Evolutionary conservation across 2,888 invertebrate species (phyloP).

Genomic region (Synergus japonicus): DNA sequence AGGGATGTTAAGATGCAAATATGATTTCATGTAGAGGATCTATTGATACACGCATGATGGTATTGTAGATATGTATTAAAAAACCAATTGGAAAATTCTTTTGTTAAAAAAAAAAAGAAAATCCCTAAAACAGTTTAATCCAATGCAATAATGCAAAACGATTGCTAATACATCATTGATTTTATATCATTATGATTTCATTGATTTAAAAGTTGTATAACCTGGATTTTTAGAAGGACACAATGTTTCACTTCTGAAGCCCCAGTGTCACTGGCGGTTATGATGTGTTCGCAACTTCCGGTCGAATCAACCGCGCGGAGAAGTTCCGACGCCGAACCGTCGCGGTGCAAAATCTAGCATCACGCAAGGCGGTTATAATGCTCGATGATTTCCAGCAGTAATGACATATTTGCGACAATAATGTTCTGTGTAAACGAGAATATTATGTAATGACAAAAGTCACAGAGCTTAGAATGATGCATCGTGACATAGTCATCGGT

Average conservation of each 20-base stretch:
- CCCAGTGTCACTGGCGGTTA: constrained; percentile 53
- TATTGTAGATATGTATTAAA: background rate
- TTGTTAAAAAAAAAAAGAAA: too few relatives aligned
- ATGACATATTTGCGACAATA: constrained; percentile 72
- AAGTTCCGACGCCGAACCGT: constrained; percentile 50
- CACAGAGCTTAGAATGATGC: constrained; percentile 39
- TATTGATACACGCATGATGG: background rate
- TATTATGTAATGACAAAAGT: constrained; percentile 67
- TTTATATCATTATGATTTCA: too few relatives aligned
- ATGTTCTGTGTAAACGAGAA: constrained; percentile 71
- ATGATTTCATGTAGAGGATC: background rate
- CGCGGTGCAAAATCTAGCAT: constrained; percentile 63
- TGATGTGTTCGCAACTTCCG: constrained; percentile 66
- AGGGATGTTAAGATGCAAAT: constrained; percentile 40
- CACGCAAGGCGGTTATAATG: constrained; percentile 64
- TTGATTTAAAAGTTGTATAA: background rate
- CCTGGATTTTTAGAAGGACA: background rate
- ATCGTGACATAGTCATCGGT: constrained; percentile 5
- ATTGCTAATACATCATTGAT: too few relatives aligned
- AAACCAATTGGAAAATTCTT: too few relatives aligned
- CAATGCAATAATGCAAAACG: too few relatives aligned
- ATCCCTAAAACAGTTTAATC: too few relatives aligned
- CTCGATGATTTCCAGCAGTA: constrained; percentile 70
- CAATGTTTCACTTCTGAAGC: background rate
- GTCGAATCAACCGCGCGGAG: constrained; percentile 57